A percentile compares a stretch with the other conserved stretches of the same genome.
phyloP scores from a whole-genome alignment of 2,797 vertebrate species.

The Lepus townsendii region DNA sequence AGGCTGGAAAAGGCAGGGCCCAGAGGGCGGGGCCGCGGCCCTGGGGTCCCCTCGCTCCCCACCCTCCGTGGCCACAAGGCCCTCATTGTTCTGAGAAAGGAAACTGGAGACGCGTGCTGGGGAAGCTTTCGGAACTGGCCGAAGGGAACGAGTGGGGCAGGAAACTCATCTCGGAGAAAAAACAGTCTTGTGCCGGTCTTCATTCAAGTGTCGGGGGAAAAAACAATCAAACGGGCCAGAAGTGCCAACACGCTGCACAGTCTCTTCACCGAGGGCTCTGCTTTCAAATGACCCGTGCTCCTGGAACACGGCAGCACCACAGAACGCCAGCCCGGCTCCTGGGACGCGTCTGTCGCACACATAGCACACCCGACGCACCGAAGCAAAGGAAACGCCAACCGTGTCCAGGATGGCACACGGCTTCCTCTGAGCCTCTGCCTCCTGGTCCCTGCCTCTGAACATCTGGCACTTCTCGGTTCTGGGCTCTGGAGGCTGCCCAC shows the following conservation, averaged over 20 bases:
- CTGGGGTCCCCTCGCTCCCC: not conserved
- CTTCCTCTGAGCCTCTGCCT: not conserved
- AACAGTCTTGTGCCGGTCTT: conserved; percentile 86
- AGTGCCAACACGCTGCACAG: conserved; percentile 7
- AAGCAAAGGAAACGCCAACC: not conserved
- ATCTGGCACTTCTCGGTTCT: rapidly evolving
- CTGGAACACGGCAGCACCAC: not conserved
- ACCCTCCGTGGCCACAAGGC: conserved; percentile 71
- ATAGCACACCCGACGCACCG: not conserved
- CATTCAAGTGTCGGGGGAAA: conserved; percentile 5
- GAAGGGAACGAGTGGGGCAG: conserved; percentile 83
- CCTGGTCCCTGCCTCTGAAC: not conserved
- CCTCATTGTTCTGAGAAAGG: conserved; percentile 79
- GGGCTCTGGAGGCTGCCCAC: not conserved
- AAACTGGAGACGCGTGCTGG: conserved; percentile 65
- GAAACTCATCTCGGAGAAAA: conserved; percentile 87
- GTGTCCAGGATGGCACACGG: not conserved
- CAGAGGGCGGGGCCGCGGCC: not conserved
- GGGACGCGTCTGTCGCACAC: not conserved
- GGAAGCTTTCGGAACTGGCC: conserved; percentile 74
- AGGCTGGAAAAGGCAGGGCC: conserved; percentile 55
- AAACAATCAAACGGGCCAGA: not conserved
- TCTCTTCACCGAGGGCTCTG: conserved; percentile 54
- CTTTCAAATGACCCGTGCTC: conserved; percentile 33
- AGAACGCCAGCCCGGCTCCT: not conserved